A percentile compares a stretch with the other conserved stretches of the same genome.
These are phyloP conservation scores for Drosophila obscura DNA, from an alignment of 1,140 invertebrate species.

Conservation along the genomic window DNA sequence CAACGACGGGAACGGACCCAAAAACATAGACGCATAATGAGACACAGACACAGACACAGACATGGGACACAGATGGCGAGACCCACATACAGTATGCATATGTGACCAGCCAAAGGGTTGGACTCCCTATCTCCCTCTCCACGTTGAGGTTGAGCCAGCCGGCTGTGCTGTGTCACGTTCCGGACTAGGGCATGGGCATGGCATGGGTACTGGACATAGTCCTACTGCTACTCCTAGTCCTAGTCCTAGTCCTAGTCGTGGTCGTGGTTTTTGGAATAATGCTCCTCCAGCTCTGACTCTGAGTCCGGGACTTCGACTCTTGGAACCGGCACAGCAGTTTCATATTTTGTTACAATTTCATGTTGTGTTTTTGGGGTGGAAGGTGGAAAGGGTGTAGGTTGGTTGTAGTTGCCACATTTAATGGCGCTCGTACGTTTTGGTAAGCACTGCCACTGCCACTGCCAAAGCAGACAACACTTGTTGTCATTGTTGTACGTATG, in stretches of 20 bases:
- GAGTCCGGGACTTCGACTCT: not conserved
- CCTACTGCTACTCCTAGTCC: slow-evolving; percentile 8
- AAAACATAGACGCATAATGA: slow-evolving; percentile 28
- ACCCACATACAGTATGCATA: slow-evolving; percentile 39
- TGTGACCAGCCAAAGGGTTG: slow-evolving; percentile 2
- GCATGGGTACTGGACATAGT: too few relatives aligned
- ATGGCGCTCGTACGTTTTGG: slow-evolving; percentile 46
- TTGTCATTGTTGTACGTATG: slow-evolving; percentile 39
- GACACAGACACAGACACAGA: slow-evolving; percentile 18
- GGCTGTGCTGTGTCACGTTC: slow-evolving; percentile 21
- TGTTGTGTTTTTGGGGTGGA: slow-evolving; percentile 27
- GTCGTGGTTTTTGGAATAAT: slow-evolving; percentile 50
- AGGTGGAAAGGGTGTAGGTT: slow-evolving; percentile 20
- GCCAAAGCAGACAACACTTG: slow-evolving; percentile 33
- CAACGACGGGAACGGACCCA: slow-evolving; percentile 23
- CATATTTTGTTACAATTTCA: slow-evolving; percentile 56
- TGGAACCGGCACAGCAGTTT: slow-evolving; percentile 20
- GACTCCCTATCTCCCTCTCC: too few relatives aligned
- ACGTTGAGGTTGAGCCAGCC: slow-evolving; percentile 7
- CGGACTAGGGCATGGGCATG: not conserved
- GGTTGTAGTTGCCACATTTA: slow-evolving; percentile 52
- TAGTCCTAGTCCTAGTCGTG: slow-evolving; percentile 27
- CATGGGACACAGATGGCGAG: slow-evolving; percentile 13
- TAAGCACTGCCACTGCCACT: slow-evolving; percentile 12
- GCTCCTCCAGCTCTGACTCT: slow-evolving; percentile 17